Conservation (phyloP, 2,113 vertebrate genomes). For the Colossoma macropomum region DNA sequence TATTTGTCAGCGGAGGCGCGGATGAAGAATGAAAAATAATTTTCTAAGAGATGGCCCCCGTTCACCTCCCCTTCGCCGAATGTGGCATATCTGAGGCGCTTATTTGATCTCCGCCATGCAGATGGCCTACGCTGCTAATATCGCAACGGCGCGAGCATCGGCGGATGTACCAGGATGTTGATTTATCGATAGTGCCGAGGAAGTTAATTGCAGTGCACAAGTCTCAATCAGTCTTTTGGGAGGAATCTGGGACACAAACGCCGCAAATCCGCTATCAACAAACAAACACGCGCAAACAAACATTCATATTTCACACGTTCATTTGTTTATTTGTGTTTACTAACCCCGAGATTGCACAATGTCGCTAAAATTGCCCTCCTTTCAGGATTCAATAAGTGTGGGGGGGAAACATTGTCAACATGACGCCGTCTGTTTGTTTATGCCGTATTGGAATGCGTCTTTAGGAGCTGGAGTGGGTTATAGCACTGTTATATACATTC, state of each 20-base stretch:
- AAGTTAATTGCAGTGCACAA: slow-evolving; percentile 80
- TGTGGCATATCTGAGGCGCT: slow-evolving; percentile 69
- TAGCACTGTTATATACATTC: slow-evolving; percentile 51
- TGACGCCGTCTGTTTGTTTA: slow-evolving; percentile 70
- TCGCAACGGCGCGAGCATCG: slow-evolving; percentile 89
- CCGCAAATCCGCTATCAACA: slow-evolving; percentile 60
- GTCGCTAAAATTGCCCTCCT: slow-evolving; percentile 62
- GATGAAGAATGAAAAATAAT: slow-evolving; percentile 77
- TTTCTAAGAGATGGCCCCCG: slow-evolving; percentile 69
- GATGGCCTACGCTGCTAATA: slow-evolving; percentile 94
- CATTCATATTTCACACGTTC: slow-evolving; percentile 77
- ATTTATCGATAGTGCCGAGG: slow-evolving; percentile 87
- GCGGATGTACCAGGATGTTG: slow-evolving; percentile 89
- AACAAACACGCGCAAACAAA: slow-evolving; percentile 74
- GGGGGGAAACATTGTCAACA: slow-evolving; percentile 74
- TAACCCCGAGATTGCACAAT: slow-evolving; percentile 71
- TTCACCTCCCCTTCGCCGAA: slow-evolving; percentile 64
- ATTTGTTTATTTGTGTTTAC: slow-evolving; percentile 81
- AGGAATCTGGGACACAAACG: slow-evolving; percentile 66
- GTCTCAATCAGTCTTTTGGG: slow-evolving; percentile 80
- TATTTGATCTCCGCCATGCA: slow-evolving; percentile 78
- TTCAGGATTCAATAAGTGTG: slow-evolving; percentile 79
- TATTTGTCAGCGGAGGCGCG: slow-evolving; percentile 55
- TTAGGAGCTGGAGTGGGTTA: slow-evolving; percentile 73
- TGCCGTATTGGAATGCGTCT: slow-evolving; percentile 71